A percentile compares a stretch with the other conserved stretches of the same genome.
Evolutionary conservation across 2,888 invertebrate genomes (phyloP).

Genomic region (Tribolium freemani): DNA sequence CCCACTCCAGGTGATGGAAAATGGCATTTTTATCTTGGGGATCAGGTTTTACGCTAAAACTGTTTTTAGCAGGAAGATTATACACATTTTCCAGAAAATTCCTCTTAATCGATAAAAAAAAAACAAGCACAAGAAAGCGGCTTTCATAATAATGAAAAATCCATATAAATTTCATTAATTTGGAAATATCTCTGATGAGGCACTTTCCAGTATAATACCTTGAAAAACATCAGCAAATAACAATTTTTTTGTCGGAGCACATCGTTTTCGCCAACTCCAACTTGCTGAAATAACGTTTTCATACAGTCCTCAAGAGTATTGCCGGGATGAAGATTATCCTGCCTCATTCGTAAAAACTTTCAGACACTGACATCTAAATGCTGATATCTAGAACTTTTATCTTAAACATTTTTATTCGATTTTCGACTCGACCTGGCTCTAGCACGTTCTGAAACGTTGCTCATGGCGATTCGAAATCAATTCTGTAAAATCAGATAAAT

Average conservation of each 20-base stretch:
- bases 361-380: slow-evolving; percentile 23
- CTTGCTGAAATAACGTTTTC: slow-evolving; percentile 17
- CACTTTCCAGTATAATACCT: background rate
- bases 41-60: slow-evolving; percentile 14
- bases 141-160: no score
- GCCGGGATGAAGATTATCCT: slow-evolving; percentile 9
- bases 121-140: background rate
- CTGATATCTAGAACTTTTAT: slow-evolving; percentile 28
- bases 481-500: slow-evolving; percentile 20
- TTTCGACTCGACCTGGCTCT: slow-evolving; percentile 14
- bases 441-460: slow-evolving; percentile 16
- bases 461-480: slow-evolving; percentile 15
- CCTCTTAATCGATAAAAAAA: slow-evolving; percentile 5
- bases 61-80: slow-evolving; percentile 10
- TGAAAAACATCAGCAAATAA: background rate
- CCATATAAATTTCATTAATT: no score
- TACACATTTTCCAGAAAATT: background rate
- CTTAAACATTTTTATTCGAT: slow-evolving; percentile 30
- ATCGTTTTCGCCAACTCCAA: slow-evolving; percentile 6
- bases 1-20: slow-evolving; percentile 25
- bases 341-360: slow-evolving; percentile 17
- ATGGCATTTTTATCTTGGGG: slow-evolving; percentile 7
- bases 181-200: no score
- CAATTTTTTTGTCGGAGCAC: background rate
- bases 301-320: slow-evolving; percentile 22